Base-by-base conservation (phyloP, 2,113 vertebrate species). In the Sander lucioperca region DNA sequence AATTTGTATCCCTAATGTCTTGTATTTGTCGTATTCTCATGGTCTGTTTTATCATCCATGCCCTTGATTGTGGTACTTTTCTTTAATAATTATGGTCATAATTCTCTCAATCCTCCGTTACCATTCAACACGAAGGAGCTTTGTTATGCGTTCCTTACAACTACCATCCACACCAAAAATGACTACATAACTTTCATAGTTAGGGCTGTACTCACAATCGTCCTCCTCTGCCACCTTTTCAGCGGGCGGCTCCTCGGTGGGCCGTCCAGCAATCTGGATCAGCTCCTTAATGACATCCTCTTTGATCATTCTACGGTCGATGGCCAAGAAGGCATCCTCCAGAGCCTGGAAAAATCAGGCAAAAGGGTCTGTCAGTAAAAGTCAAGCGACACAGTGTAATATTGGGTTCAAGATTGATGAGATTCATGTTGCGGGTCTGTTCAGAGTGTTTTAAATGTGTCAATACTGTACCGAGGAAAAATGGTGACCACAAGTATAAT, bases 141-240 rank as follows among this genome's bases (percentile, higher is more conserved):
- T 57, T 25, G 18, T 63, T 36, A 47, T 1, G 30, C 0, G 15
- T 47, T 51, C 21, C 6, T 51, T n/a, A 54, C 27, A 64, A 64
- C 36, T 25, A 13, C 11, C 18, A 45, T 68, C 3, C 5, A 65
- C 12, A 51, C 3, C 0, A 25, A 54, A 53, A 21, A 30, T 11
- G n/a, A 63, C 13, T 0, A 53, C 18, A 27, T 25, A 51, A 25
- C 69, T n/a, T 10, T 54, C 51, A 70, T 25, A 47, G 15, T 65
- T 18, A n/a, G 1, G 9, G 1, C 1, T 54, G 16, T 43, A 91
- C 97, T 96, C 63, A 99, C 98, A 96, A 85, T 99, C 98, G 72
- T 99, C 98, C 94, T 99, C 98, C 90, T 99, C 98, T 87, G 98
- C 97, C 86, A 99, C 97, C 76, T 98, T 98, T 87, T 97, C 96